Evolutionary conservation across 2,888 invertebrate genomes (phyloP).

Genomic region (Phortica okadai): DNA sequence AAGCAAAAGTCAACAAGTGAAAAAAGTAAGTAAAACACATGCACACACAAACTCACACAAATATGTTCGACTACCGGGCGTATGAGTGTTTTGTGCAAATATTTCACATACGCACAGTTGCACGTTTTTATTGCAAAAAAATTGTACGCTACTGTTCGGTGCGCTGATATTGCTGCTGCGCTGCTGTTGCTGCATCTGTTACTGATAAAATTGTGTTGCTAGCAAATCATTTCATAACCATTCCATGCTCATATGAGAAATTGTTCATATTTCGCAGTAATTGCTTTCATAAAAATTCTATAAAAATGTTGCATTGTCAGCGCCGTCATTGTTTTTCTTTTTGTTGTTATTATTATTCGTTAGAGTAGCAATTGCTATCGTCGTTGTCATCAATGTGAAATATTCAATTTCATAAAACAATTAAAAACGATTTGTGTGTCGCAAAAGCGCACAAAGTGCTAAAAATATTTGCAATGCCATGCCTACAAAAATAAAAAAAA

Average conservation of each 20-base stretch:
- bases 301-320: neutral
- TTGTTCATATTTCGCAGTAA: constrained; percentile 12
- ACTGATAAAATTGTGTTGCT: constrained; percentile 20
- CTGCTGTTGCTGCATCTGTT: neutral
- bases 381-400: constrained; percentile 26
- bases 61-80: neutral
- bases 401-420: constrained; percentile 67
- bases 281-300: constrained; percentile 12
- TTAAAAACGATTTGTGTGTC: constrained; percentile 64
- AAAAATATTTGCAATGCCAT: neutral
- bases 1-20: constrained; percentile 10
- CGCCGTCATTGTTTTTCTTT: neutral
- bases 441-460: neutral
- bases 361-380: neutral
- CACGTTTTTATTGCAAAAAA: neutral
- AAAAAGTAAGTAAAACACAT: neutral
- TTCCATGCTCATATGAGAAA: constrained; percentile 15
- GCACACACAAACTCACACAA: neutral
- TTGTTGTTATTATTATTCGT: neutral
- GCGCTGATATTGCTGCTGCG: neutral
- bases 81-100: constrained; percentile 21
- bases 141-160: neutral
- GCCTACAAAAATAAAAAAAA: neutral
- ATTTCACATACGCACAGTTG: constrained; percentile 26
- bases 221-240: constrained; percentile 12